These are phyloP conservation scores for Tokudaia muenninki DNA, from an alignment of 2,797 vertebrate genomes.

Conservation along the genomic window DNA sequence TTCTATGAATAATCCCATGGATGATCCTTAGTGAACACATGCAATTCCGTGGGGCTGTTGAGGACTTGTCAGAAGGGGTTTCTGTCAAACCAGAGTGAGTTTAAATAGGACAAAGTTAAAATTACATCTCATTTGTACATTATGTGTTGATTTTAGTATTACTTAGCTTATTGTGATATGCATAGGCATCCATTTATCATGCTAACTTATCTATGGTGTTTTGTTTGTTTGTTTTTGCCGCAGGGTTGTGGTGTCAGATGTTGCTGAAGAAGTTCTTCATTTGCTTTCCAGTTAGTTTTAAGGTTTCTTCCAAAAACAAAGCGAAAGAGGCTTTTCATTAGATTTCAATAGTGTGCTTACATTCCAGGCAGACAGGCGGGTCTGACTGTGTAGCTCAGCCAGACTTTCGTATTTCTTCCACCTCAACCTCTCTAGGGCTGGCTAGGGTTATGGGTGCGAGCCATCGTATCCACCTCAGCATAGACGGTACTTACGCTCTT, in stretches of 20 bases:
- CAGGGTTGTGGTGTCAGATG: neutral
- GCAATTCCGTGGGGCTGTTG: neutral
- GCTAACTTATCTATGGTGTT: neutral
- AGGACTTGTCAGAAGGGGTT: neutral
- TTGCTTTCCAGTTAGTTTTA: constrained; percentile 19
- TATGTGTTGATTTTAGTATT: constrained; percentile 39
- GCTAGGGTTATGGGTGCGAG: neutral
- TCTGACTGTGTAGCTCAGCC: neutral
- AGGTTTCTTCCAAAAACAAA: neutral
- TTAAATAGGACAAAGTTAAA: neutral
- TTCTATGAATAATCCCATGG: neutral
- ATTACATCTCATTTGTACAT: neutral
- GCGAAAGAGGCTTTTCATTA: neutral
- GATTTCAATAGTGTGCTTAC: neutral
- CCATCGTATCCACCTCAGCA: too few species aligned
- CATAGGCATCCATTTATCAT: neutral
- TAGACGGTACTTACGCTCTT: neutral
- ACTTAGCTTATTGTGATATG: constrained; percentile 7
- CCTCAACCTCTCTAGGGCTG: neutral
- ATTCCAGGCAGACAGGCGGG: neutral
- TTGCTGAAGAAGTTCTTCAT: neutral
- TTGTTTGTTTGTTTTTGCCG: neutral
- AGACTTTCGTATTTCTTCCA: neutral
- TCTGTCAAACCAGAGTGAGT: neutral
- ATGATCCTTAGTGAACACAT: neutral